A percentile compares a stretch with the other conserved stretches of the same genome.
Evolutionary conservation across 2,797 vertebrate genomes (phyloP).

Genomic region (Enoplosus armatus): DNA sequence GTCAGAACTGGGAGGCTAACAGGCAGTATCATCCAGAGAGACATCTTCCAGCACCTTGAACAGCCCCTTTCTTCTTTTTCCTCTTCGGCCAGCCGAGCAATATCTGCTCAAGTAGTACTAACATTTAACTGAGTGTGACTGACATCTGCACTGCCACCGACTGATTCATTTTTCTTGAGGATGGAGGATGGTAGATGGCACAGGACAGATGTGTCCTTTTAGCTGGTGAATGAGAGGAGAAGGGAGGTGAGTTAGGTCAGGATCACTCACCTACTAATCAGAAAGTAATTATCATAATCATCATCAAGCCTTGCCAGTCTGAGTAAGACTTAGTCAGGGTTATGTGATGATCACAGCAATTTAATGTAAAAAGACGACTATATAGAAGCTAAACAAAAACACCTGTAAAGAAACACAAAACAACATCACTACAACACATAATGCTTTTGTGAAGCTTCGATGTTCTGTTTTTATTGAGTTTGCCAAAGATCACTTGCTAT

Average conservation of each 20-base stretch:
- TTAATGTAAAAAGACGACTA: neutral
- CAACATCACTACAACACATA: neutral
- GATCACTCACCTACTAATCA: conserved; percentile 15
- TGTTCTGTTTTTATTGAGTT: neutral
- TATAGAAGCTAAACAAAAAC: neutral
- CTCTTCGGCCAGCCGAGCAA: conserved; percentile 83
- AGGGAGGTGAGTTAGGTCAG: conserved; percentile 1
- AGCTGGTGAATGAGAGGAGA: conserved; percentile 45
- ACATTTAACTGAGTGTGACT: conserved; percentile 81
- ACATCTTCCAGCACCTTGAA: conserved; percentile 82
- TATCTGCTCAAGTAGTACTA: conserved; percentile 77
- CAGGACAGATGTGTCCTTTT: conserved; percentile 47
- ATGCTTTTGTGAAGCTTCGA: neutral
- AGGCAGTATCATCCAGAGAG: conserved; percentile 91
- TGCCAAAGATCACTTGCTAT: neutral
- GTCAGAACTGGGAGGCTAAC: conserved; percentile 90
- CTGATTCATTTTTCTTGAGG: conserved; percentile 54
- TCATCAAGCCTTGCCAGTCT: neutral
- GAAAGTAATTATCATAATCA: conserved; percentile 14
- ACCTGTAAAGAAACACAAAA: conserved; percentile 3
- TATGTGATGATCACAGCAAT: neutral
- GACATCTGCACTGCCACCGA: conserved; percentile 58
- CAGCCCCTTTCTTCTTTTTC: conserved; percentile 78
- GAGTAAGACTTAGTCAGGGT: neutral
- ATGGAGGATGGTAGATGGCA: conserved; percentile 32